These are phyloP conservation scores for Microctonus hyperodae DNA, from an alignment of 2,888 invertebrate genomes.

Conservation along the genomic window DNA sequence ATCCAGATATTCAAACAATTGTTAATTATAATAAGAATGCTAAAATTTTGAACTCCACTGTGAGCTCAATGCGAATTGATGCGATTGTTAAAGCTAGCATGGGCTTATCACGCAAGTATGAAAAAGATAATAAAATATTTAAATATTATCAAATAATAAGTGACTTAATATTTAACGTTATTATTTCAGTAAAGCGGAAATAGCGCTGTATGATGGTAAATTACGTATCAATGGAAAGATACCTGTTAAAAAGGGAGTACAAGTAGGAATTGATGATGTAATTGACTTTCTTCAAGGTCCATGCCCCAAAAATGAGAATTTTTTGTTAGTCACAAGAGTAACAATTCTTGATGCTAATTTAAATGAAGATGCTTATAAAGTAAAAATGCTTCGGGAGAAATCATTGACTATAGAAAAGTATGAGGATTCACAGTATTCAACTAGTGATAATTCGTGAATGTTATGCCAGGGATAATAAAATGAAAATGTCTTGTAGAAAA, in stretches of 20 bases:
- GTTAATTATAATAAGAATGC: conserved; percentile 69
- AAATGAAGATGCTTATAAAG: conserved; percentile 65
- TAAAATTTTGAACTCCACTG: conserved; percentile 70
- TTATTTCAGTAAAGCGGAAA: conserved; percentile 77
- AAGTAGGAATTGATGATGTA: conserved; percentile 74
- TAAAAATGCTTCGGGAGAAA: conserved; percentile 75
- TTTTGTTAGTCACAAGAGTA: conserved; percentile 74
- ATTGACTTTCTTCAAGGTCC: conserved; percentile 77
- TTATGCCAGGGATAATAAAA: conserved; percentile 17
- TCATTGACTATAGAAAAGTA: conserved; percentile 79
- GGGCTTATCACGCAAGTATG: conserved; percentile 77
- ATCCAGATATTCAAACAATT: conserved; percentile 63
- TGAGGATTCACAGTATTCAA: conserved; percentile 64
- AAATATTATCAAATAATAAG: not conserved
- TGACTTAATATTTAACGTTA: conserved; percentile 31
- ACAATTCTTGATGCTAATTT: conserved; percentile 68
- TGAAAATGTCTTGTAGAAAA: conserved; percentile 7
- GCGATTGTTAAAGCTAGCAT: conserved; percentile 74
- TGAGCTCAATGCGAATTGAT: conserved; percentile 77
- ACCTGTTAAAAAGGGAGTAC: conserved; percentile 76
- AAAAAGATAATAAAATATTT: conserved; percentile 27
- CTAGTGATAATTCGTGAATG: conserved; percentile 15
- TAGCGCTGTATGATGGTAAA: conserved; percentile 80
- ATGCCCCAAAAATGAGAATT: conserved; percentile 73
- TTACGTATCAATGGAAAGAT: conserved; percentile 82